A percentile compares a stretch with the other conserved stretches of the same genome.
Evolutionary conservation across 1,140 invertebrate species (phyloP).

Genomic region (Neodiprion lecontei): DNA sequence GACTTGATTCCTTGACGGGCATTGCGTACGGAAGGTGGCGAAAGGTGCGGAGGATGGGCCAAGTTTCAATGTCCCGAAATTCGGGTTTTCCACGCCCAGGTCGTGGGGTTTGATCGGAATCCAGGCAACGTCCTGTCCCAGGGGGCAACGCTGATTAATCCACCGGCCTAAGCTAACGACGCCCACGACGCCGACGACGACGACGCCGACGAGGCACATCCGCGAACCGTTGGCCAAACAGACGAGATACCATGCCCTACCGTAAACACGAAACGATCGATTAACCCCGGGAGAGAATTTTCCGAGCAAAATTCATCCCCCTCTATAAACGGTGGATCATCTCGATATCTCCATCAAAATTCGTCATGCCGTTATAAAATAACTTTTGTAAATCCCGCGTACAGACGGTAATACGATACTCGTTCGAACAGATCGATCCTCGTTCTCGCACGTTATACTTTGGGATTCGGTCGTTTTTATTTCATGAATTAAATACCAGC

Average conservation of each 20-base stretch:
- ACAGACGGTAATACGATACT: too few species aligned
- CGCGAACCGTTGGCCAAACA: background rate
- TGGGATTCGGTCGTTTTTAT: too few species aligned
- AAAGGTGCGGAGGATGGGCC: background rate
- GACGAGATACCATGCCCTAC: background rate
- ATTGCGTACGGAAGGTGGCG: background rate
- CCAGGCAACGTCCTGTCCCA: background rate
- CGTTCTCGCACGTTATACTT: too few species aligned
- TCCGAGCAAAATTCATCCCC: background rate
- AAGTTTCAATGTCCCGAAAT: constrained; percentile 5
- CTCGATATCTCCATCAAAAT: background rate
- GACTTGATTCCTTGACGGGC: too few species aligned
- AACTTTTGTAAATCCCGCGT: too few species aligned
- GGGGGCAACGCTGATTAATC: constrained; percentile 4
- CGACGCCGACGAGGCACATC: background rate
- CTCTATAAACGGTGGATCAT: background rate
- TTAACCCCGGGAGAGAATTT: background rate
- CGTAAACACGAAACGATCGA: background rate
- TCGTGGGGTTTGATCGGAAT: constrained; percentile 3
- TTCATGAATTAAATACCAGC: too few species aligned
- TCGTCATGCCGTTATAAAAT: constrained; percentile 6
- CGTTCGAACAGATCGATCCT: too few species aligned
- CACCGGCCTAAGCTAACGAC: background rate
- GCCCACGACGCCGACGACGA: background rate
- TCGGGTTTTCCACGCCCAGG: background rate